phyloP scores from a whole-genome alignment of 2,113 vertebrate genomes.

The Rhinogobius similis region DNA sequence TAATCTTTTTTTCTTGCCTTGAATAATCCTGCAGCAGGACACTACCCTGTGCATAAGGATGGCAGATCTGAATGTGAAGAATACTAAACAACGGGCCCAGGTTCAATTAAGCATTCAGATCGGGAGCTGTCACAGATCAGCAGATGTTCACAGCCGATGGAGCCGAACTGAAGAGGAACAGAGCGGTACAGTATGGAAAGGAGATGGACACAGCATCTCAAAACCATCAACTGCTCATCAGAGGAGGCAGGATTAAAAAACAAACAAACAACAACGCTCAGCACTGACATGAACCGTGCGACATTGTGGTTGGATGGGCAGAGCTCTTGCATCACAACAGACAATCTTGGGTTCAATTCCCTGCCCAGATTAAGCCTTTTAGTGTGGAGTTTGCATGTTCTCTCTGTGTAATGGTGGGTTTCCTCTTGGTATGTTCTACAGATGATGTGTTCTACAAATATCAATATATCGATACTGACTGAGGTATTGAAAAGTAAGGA shows the following conservation, averaged over 20 bases:
- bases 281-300: too few species aligned
- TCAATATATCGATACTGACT: too few species aligned
- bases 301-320: too few species aligned
- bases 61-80: neutral
- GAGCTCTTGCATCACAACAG: too few species aligned
- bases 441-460: too few species aligned
- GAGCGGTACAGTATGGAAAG: neutral
- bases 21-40: neutral
- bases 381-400: too few species aligned
- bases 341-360: too few species aligned
- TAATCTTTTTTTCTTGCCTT: neutral
- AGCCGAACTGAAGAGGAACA: slow-evolving; percentile 3
- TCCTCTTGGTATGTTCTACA: too few species aligned
- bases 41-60: neutral
- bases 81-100: slow-evolving; percentile 1
- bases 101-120: slow-evolving; percentile 6
- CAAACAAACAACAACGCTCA: too few species aligned
- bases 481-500: too few species aligned
- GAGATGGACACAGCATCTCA: neutral
- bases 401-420: too few species aligned
- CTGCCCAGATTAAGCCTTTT: too few species aligned
- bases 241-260: neutral
- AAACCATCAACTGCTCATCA: neutral
- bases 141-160: neutral
- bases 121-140: neutral